These are phyloP conservation scores for Pampus argenteus DNA, from an alignment of 2,797 vertebrate species.

Conservation along the genomic window DNA sequence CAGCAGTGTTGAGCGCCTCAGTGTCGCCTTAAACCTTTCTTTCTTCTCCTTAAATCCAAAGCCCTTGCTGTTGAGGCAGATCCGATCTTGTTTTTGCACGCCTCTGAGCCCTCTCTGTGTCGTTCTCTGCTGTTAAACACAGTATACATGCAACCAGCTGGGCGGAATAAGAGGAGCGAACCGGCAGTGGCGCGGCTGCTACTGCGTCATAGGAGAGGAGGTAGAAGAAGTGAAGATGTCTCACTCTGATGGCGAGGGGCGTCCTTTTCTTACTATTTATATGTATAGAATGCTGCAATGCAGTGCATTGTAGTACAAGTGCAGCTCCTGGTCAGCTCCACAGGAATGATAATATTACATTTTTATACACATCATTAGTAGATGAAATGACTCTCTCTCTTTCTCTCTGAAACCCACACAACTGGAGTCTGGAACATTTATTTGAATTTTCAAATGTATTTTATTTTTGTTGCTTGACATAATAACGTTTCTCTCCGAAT, in stretches of 20 bases:
- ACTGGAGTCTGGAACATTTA: no score
- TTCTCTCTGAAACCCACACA: neutral
- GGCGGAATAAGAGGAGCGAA: constrained; percentile 36
- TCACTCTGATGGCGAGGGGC: constrained; percentile 36
- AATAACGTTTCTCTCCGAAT: no score
- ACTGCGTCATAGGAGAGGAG: constrained; percentile 44
- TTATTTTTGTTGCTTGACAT: no score
- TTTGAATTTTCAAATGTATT: no score
- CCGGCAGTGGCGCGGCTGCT: constrained; percentile 43
- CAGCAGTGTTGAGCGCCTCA: constrained; percentile 39
- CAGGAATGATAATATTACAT: neutral
- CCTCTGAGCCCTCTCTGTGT: neutral
- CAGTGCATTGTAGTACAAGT: neutral
- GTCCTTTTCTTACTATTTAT: neutral
- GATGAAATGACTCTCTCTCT: neutral
- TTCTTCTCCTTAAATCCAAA: constrained; percentile 44
- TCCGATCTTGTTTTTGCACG: neutral
- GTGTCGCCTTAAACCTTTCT: constrained; percentile 1
- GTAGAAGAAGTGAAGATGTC: constrained; percentile 18
- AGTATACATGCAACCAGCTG: constrained; percentile 38
- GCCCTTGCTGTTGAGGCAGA: neutral
- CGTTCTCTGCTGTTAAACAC: constrained; percentile 15
- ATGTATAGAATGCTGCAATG: neutral
- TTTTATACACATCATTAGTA: neutral
- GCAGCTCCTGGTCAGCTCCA: neutral